Conservation (phyloP, 2,888 invertebrate species). For the Vanessa cardui region DNA sequence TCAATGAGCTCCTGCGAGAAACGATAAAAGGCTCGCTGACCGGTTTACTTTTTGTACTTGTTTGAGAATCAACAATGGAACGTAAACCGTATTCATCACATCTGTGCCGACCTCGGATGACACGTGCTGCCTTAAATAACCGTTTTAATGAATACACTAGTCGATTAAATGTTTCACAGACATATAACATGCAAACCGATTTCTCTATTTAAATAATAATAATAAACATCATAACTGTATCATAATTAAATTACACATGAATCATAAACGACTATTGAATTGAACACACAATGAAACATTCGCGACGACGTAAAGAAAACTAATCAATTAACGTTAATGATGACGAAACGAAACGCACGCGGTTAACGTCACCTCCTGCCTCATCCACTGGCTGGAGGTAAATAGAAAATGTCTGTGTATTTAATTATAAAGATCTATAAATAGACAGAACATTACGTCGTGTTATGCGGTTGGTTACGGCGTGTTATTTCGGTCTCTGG, state of each 20-base stretch:
- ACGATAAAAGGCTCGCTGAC: slow-evolving; percentile 77
- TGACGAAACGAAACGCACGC: slow-evolving; percentile 41
- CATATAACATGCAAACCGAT: neutral
- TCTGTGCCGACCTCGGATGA: slow-evolving; percentile 65
- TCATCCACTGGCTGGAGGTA: slow-evolving; percentile 63
- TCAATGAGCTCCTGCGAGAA: slow-evolving; percentile 72
- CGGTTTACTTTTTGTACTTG: slow-evolving; percentile 79
- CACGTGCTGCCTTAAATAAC: slow-evolving; percentile 52
- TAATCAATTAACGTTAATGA: slow-evolving; percentile 45
- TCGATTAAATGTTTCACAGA: slow-evolving; percentile 1
- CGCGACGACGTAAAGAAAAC: slow-evolving; percentile 28
- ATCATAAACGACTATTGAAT: slow-evolving; percentile 15
- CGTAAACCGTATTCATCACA: slow-evolving; percentile 74
- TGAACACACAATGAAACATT: slow-evolving; percentile 11
- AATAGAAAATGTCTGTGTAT: slow-evolving; percentile 69
- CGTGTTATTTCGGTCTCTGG: slow-evolving; percentile 75
- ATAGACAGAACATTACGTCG: slow-evolving; percentile 77
- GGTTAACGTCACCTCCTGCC: slow-evolving; percentile 48
- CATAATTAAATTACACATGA: slow-evolving; percentile 2
- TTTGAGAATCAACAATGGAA: slow-evolving; percentile 77
- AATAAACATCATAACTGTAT: too few species aligned
- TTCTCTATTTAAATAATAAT: too few species aligned
- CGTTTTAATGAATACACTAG: neutral
- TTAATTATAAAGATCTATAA: slow-evolving; percentile 77
- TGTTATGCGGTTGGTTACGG: slow-evolving; percentile 77